These are phyloP conservation scores for Sycophila sp. DNA, from an alignment of 1,140 invertebrate species.

Conservation along the genomic window DNA sequence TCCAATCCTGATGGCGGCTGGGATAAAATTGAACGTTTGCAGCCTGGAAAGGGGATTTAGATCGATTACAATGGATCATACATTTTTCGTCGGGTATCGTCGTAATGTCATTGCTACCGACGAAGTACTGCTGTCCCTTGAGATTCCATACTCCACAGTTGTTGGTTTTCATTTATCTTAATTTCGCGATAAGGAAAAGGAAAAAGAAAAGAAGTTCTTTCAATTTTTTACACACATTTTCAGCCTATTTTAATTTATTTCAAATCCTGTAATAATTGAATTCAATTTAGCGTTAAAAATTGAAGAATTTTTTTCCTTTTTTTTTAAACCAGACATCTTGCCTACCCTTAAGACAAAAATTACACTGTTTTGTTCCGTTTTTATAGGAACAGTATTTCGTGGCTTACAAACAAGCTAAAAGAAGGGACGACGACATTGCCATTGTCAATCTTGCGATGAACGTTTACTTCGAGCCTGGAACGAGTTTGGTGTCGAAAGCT, in stretches of 20 bases:
- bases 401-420: constrained; percentile 91
- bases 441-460: constrained; percentile 91
- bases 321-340: constrained; percentile 21
- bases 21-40: constrained; percentile 61
- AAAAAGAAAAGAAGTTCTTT: too few species aligned
- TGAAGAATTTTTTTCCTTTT: constrained; percentile 71
- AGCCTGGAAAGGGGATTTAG: constrained; percentile 67
- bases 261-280: too few species aligned
- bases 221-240: too few species aligned
- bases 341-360: not conserved
- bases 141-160: too few species aligned
- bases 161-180: too few species aligned
- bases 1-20: constrained; percentile 87
- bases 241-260: too few species aligned
- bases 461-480: constrained; percentile 67
- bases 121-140: constrained; percentile 83
- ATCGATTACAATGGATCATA: constrained; percentile 79
- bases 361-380: not conserved
- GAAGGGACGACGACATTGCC: constrained; percentile 94
- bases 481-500: constrained; percentile 71
- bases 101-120: constrained; percentile 78
- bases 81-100: constrained; percentile 90
- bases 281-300: too few species aligned
- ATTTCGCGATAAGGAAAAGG: too few species aligned
- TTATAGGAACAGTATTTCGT: constrained; percentile 81